Conservation (phyloP, 2,888 invertebrate species). For the Agrenia bidenticulata region DNA sequence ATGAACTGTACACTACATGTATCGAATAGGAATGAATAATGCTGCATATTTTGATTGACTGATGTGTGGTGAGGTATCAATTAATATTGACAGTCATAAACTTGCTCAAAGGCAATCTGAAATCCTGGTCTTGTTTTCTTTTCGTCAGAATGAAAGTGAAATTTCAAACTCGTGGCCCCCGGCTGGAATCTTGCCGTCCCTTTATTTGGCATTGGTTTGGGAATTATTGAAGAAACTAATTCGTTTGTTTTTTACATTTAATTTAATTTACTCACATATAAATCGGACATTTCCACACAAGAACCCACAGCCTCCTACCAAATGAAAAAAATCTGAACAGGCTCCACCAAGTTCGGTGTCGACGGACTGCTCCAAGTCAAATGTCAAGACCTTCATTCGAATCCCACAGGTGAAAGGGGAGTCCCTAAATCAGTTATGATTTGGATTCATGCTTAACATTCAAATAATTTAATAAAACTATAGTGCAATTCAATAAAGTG, state of each 20-base stretch:
- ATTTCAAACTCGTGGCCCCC: slow-evolving; percentile 54
- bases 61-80: neutral
- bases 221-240: no score
- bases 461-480: no score
- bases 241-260: no score
- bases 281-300: slow-evolving; percentile 54
- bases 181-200: slow-evolving; percentile 55
- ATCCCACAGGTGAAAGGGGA: slow-evolving; percentile 54
- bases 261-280: slow-evolving; percentile 52
- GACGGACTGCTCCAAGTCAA: slow-evolving; percentile 53
- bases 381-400: slow-evolving; percentile 53
- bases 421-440: no score
- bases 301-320: slow-evolving; percentile 53
- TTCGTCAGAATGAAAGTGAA: slow-evolving; percentile 55
- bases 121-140: slow-evolving; percentile 52
- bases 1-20: no score
- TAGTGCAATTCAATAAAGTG: no score
- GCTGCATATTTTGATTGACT: no score
- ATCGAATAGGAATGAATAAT: no score
- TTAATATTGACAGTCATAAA: slow-evolving; percentile 47
- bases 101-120: slow-evolving; percentile 54
- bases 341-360: slow-evolving; percentile 54
- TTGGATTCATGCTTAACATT: no score
- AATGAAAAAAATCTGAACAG: slow-evolving; percentile 55
- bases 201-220: no score